Evolutionary conservation across 2,797 vertebrate genomes (phyloP), one percentile per base, ranked within the genome.

Genomic region (Protonibea diacanthus): DNA sequence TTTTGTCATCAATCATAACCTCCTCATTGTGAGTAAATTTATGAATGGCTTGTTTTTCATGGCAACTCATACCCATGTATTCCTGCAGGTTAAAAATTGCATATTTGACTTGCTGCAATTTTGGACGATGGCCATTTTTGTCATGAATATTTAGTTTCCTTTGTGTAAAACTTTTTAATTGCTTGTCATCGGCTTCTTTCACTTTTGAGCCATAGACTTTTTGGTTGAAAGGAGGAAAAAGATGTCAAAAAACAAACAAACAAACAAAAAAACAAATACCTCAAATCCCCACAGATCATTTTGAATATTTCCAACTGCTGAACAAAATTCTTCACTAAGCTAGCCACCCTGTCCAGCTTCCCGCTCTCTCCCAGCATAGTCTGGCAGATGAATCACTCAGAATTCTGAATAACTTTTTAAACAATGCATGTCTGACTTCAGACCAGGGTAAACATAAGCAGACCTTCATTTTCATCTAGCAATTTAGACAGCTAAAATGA

Each of bases 1-100:
- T 51, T 27, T 74, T 64, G 44, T 63, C 75, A 84, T 74, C 74
- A 53, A 17, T 81, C 71, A 71, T 40, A 29, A 25, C 51, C 38
- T 51, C 21, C 40, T 61, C 53, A 59, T 51, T 47, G 14, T 15
- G 21, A 42, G 55, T 21, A 0, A 25, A 44, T 49, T 51, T 48
- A 47, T 58, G 25, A 33, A 61, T 29, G 20, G 48, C 55, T 61
- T 76, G 38, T 65, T 62, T 81, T 80, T 65, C 25, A 5, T 64
- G 58, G 76, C 44, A 21, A 18, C 29, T 5, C 33, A 33, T 33
- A 5, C 15, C 20, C 14, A 8, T 18, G 12, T 76, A 27, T 62
- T 69, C 27, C 59, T 33, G 6, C 23, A 52, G 49, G 25, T 65
- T 52, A 27, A 44, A 57, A 52, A 53, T 3, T 15, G 11, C 8